phyloP scores from a whole-genome alignment of 2,888 invertebrate genomes.

The Drosophila meridiana region DNA sequence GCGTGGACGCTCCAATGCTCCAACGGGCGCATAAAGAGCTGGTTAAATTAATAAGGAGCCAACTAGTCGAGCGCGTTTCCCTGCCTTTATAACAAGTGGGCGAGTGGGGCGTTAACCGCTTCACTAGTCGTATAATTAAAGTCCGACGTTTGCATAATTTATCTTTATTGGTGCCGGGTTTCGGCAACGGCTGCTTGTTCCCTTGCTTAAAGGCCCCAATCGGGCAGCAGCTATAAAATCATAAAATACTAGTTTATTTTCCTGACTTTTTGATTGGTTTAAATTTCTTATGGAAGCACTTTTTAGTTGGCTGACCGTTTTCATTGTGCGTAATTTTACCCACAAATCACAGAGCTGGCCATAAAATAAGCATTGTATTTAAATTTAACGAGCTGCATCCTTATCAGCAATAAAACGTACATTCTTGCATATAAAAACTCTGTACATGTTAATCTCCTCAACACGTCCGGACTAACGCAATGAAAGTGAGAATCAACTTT shows the following conservation, averaged over 20 bases:
- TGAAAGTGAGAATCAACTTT: conserved; percentile 3
- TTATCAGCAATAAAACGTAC: conserved; percentile 61
- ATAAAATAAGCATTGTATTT: conserved; percentile 43
- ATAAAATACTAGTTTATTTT: conserved; percentile 40
- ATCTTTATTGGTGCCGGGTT: conserved; percentile 57
- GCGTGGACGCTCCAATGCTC: conserved; percentile 24
- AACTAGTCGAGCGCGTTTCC: conserved; percentile 47
- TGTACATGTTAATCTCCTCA: conserved; percentile 1
- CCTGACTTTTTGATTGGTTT: conserved; percentile 18
- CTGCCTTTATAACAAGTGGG: conserved; percentile 38
- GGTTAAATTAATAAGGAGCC: conserved; percentile 71
- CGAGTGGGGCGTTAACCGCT: conserved; percentile 40
- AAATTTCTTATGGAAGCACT: conserved; percentile 16
- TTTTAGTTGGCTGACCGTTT: conserved; percentile 8
- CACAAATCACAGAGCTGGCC: conserved; percentile 20
- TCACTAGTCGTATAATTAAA: conserved; percentile 64
- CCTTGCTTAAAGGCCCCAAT: conserved; percentile 23
- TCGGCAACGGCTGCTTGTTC: conserved; percentile 10
- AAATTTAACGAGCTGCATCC: conserved; percentile 60
- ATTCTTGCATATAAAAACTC: conserved; percentile 41
- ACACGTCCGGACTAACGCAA: conserved; percentile 2
- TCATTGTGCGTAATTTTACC: not conserved
- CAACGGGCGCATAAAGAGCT: conserved; percentile 58
- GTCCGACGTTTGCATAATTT: conserved; percentile 75
- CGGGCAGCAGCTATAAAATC: conserved; percentile 44